Percentiles rank a stretch among this genome's conserved stretches.
Evolutionary conservation across 2,797 vertebrate species (phyloP).

Genomic region (Benthosema pterotum): DNA sequence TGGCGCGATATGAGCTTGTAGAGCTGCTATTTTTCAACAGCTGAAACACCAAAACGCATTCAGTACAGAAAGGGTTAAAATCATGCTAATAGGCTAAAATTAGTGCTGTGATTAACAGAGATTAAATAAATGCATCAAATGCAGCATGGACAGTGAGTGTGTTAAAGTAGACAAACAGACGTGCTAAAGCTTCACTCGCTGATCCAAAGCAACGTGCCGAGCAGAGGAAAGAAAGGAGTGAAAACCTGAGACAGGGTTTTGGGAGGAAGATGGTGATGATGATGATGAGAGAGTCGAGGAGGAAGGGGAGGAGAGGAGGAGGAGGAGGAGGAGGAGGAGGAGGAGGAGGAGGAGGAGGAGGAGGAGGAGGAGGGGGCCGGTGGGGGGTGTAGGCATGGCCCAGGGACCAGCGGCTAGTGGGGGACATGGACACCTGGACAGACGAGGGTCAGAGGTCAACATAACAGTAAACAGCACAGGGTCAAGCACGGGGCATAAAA

Average conservation of each 20-base stretch:
- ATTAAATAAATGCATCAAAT: too few species aligned
- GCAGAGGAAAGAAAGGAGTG: slow-evolving; percentile 59
- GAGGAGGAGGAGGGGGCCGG: slow-evolving; percentile 80
- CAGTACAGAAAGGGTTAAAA: too few species aligned
- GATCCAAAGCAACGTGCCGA: slow-evolving; percentile 33
- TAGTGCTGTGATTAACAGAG: too few species aligned
- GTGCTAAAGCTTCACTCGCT: slow-evolving; percentile 12
- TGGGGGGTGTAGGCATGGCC: slow-evolving; percentile 84
- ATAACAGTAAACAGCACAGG: slow-evolving; percentile 37
- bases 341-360: slow-evolving; percentile 81
- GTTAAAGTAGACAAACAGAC: slow-evolving; percentile 50
- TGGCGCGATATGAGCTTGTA: too few species aligned
- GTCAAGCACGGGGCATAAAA: slow-evolving; percentile 14
- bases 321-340: slow-evolving; percentile 79
- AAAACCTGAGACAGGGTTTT: slow-evolving; percentile 81
- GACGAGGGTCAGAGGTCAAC: slow-evolving; percentile 76
- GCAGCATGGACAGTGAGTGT: slow-evolving; percentile 10
- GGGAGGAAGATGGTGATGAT: slow-evolving; percentile 81
- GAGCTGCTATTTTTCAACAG: too few species aligned
- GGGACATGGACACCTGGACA: slow-evolving; percentile 80
- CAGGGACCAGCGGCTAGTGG: slow-evolving; percentile 82
- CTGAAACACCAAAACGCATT: too few species aligned
- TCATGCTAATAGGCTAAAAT: too few species aligned
- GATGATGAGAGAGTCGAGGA: too few species aligned
- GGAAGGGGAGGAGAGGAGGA: slow-evolving; percentile 81